These are phyloP conservation scores for Hafferia zeledoni DNA, from an alignment of 2,797 vertebrate species.

Conservation along the genomic window DNA sequence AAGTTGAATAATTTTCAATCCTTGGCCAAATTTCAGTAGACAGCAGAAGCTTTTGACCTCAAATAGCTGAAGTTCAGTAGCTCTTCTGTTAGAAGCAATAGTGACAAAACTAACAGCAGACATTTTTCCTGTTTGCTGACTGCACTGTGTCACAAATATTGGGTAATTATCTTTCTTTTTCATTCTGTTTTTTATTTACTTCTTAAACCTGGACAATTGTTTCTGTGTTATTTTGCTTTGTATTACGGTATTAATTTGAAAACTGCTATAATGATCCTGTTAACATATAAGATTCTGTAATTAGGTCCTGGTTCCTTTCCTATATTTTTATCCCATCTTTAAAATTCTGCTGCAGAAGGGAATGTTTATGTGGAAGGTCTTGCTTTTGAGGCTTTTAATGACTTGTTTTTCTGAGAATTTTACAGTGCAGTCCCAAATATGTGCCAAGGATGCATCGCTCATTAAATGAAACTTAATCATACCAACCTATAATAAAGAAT, in stretches of 20 bases:
- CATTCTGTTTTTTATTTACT: background rate
- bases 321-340: background rate
- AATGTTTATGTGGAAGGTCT: fast-evolving
- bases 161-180: background rate
- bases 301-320: background rate
- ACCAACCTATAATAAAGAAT: background rate
- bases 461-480: background rate
- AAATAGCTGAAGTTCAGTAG: background rate
- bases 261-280: background rate
- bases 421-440: background rate
- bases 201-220: background rate
- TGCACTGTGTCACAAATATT: background rate
- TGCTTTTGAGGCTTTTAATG: background rate
- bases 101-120: background rate
- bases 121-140: background rate
- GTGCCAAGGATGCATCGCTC: background rate
- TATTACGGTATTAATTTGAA: background rate
- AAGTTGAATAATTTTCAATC: background rate
- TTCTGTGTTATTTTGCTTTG: background rate
- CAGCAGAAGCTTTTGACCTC: background rate
- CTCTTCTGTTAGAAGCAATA: background rate
- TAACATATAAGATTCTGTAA: background rate
- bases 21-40: background rate
- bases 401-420: background rate
- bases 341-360: background rate